Percentiles rank a stretch among this genome's conserved stretches.
Conservation (phyloP, 2,888 invertebrate genomes). For the Drosophila pullipes region DNA sequence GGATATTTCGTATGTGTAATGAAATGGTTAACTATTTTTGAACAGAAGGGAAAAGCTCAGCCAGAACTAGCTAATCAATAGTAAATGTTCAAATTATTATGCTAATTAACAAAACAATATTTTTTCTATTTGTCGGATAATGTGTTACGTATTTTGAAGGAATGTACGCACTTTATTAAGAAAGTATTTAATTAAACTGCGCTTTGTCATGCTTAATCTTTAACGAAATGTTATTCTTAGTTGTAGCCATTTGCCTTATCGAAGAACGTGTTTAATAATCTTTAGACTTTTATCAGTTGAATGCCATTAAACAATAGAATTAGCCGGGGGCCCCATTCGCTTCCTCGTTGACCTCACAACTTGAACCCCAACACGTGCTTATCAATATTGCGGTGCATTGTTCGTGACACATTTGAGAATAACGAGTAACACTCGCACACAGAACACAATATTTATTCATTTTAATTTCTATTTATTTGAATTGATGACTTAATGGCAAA, state of each 20-base stretch:
- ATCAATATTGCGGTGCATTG: constrained; percentile 62
- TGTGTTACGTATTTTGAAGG: neutral
- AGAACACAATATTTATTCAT: constrained; percentile 64
- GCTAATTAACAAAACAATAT: neutral
- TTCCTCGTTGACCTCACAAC: constrained; percentile 72
- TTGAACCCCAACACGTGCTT: constrained; percentile 76
- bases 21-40: too few relatives aligned
- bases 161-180: neutral
- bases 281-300: constrained; percentile 55
- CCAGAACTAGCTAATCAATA: too few relatives aligned
- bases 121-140: neutral
- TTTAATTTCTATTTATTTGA: constrained; percentile 76
- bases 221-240: constrained; percentile 1
- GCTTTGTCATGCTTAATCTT: constrained; percentile 2
- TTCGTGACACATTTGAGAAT: constrained; percentile 70
- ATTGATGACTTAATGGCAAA: constrained; percentile 78
- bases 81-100: too few relatives aligned
- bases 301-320: constrained; percentile 63
- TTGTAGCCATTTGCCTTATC: constrained; percentile 30
- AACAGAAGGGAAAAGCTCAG: too few relatives aligned
- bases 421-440: constrained; percentile 24
- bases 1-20: too few relatives aligned
- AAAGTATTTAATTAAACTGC: neutral
- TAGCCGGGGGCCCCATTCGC: constrained; percentile 24
- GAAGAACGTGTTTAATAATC: constrained; percentile 36